Conservation (phyloP, 2,113 vertebrate genomes). For the Orcinus orca region DNA sequence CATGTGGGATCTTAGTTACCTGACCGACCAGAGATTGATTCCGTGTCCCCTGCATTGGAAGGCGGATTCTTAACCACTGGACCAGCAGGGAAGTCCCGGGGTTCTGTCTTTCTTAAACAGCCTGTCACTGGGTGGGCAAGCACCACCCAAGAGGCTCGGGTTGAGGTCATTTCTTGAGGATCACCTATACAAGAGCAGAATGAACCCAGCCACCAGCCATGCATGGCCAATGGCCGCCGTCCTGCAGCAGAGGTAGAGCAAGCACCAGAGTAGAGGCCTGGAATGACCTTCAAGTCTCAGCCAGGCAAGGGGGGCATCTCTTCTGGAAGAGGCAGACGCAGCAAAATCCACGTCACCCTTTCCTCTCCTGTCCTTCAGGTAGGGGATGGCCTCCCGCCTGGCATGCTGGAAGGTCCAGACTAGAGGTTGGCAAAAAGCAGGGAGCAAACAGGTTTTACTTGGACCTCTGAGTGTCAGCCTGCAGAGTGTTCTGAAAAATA, state of each 20-base stretch:
- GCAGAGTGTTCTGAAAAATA: not conserved
- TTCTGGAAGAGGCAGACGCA: not conserved
- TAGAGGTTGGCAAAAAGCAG: not conserved
- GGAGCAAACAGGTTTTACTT: not conserved
- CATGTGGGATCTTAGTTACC: too few species aligned
- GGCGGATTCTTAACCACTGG: too few species aligned
- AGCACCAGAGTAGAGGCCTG: not conserved
- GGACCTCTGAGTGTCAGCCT: not conserved
- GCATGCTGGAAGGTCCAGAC: not conserved
- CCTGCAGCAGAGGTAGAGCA: not conserved
- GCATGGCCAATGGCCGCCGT: rapidly evolving
- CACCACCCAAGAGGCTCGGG: not conserved
- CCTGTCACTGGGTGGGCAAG: not conserved
- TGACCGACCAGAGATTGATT: too few species aligned
- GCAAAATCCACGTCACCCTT: rapidly evolving
- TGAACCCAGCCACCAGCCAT: not conserved
- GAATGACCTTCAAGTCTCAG: not conserved
- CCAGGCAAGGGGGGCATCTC: not conserved
- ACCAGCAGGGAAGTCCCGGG: too few species aligned
- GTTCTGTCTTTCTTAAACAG: not conserved
- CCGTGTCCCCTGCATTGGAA: too few species aligned
- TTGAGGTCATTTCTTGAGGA: not conserved
- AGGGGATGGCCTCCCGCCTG: not conserved
- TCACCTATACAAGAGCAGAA: too few species aligned
- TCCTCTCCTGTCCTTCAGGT: not conserved